Conservation (phyloP, 92 coral and sea anemone species). For the Pocillopora meandrina region DNA sequence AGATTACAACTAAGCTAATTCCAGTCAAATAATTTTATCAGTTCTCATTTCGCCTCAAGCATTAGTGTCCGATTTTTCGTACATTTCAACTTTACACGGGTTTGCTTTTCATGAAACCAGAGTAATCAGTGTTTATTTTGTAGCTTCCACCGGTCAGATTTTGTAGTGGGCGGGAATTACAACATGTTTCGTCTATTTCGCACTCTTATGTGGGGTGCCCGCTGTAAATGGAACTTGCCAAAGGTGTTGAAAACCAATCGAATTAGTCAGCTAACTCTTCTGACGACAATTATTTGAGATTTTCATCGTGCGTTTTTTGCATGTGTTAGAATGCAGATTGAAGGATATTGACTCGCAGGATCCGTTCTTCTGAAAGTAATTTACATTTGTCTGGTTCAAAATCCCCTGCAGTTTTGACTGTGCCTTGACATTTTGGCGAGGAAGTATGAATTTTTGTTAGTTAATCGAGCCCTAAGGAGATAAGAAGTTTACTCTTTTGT, state of each 20-base stretch:
- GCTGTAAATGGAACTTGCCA: neutral
- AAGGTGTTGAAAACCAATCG: neutral
- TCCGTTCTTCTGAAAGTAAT: neutral
- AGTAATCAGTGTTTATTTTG: neutral
- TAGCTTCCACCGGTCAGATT: conserved; percentile 1
- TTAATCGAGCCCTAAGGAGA: neutral
- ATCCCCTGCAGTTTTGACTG: neutral
- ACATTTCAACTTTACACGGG: no score
- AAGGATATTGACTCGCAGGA: neutral
- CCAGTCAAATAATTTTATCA: no score
- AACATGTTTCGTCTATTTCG: neutral
- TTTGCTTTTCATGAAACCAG: neutral
- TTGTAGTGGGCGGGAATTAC: neutral
- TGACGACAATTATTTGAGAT: neutral
- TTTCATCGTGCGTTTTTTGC: neutral
- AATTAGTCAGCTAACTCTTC: neutral
- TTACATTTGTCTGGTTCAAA: neutral
- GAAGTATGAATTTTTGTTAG: neutral
- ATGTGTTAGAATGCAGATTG: neutral
- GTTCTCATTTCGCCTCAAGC: no score
- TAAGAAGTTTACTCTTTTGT: neutral
- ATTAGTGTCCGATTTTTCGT: no score
- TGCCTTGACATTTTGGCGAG: neutral
- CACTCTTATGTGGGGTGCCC: neutral
- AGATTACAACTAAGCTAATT: no score